These are phyloP conservation scores for Noctua fimbriata DNA, from an alignment of 2,888 invertebrate species.

Conservation along the genomic window DNA sequence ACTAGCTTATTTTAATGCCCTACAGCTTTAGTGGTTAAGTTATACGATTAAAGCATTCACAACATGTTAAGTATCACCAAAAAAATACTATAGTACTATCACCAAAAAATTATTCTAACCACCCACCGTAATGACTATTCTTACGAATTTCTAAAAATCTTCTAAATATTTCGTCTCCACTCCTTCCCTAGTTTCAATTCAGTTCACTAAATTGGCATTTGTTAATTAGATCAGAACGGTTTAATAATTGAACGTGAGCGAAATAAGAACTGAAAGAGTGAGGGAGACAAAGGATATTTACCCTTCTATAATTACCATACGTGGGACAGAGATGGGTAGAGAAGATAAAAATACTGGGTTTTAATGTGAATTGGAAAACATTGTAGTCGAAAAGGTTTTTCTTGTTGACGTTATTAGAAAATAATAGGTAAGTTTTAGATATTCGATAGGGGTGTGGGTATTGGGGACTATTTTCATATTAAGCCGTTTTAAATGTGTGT, in stretches of 20 bases:
- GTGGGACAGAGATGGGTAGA: conserved; percentile 30
- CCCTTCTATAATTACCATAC: conserved; percentile 39
- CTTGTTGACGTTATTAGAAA: conserved; percentile 23
- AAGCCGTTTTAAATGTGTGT: neutral
- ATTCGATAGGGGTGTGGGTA: neutral
- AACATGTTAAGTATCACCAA: neutral
- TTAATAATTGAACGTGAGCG: conserved; percentile 75
- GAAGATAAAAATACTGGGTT: conserved; percentile 37
- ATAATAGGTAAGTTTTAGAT: neutral
- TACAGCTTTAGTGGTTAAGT: neutral
- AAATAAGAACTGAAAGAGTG: conserved; percentile 45
- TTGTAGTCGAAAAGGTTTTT: conserved; percentile 37
- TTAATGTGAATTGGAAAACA: conserved; percentile 20
- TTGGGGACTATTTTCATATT: neutral
- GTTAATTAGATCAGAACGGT: conserved; percentile 81
- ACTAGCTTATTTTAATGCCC: neutral
- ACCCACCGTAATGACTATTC: too few species aligned
- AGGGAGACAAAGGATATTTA: conserved; percentile 58
- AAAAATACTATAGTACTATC: neutral
- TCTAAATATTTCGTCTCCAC: conserved; percentile 55
- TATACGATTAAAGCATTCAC: neutral
- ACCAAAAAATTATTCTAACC: too few species aligned
- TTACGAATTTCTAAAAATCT: too few species aligned
- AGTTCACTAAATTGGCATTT: conserved; percentile 78
- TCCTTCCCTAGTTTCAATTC: conserved; percentile 63